Conservation (phyloP, 2,113 vertebrate genomes). For the Microcebus murinus region DNA sequence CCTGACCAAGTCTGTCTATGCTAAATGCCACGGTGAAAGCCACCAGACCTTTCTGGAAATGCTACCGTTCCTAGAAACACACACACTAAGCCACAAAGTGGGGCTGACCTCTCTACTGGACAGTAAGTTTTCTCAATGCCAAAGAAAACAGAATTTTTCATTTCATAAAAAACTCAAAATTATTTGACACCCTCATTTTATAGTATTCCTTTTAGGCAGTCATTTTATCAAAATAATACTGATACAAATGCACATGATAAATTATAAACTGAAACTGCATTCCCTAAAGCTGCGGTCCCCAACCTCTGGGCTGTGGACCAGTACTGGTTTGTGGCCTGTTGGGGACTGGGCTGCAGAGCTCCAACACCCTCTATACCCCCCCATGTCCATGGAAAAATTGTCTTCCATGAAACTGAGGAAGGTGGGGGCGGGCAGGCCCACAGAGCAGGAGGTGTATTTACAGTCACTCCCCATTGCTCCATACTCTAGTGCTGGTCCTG, state of each 20-base stretch:
- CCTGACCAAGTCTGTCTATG: not conserved
- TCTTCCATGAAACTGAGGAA: no score
- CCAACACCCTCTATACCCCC: no score
- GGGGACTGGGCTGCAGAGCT: no score
- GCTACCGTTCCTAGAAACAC: not conserved
- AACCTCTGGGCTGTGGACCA: no score
- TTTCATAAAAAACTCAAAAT: conserved; percentile 37
- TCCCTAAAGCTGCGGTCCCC: conserved; percentile 5
- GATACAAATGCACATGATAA: conserved; percentile 72
- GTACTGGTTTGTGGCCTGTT: no score
- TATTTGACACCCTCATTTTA: conserved; percentile 51
- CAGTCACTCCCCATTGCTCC: no score
- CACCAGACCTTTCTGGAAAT: not conserved
- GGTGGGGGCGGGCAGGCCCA: no score
- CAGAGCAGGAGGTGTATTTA: no score
- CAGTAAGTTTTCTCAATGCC: not conserved
- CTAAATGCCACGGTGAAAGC: not conserved
- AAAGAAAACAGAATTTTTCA: conserved; percentile 58
- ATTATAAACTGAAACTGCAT: conserved; percentile 71
- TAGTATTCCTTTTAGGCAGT: conserved; percentile 67
- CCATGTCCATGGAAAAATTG: no score
- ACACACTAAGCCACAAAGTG: not conserved
- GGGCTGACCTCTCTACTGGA: not conserved
- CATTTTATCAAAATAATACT: conserved; percentile 63
- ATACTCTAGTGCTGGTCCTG: fast-evolving